Conservation (phyloP, 2,113 vertebrate species). For the Etheostoma spectabile region DNA sequence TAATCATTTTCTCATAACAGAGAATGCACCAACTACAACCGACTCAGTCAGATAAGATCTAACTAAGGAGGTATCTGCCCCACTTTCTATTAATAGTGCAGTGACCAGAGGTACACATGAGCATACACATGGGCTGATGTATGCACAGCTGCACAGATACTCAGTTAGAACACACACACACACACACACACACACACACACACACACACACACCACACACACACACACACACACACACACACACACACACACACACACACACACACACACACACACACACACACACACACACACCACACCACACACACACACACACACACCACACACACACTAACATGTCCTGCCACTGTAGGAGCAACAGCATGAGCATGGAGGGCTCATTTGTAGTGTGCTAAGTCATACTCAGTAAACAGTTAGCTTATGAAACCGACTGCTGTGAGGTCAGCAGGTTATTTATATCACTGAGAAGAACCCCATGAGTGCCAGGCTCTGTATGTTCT, state of each 20-base stretch:
- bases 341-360: conserved; percentile 10
- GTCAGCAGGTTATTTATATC: not conserved
- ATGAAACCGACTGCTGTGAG: conserved; percentile 8
- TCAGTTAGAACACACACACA: conserved; percentile 1
- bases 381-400: not conserved
- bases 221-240: not conserved
- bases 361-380: not conserved
- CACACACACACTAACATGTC: conserved; percentile 7
- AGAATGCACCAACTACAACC: conserved; percentile 32
- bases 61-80: conserved; percentile 78
- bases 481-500: conserved; percentile 6
- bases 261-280: no score
- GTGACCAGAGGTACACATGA: conserved; percentile 62
- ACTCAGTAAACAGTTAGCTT: conserved; percentile 10
- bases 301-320: conserved; percentile 28
- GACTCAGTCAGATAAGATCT: conserved; percentile 70
- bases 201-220: no score
- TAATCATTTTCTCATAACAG: conserved; percentile 29
- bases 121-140: conserved; percentile 31
- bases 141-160: conserved; percentile 48
- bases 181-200: conserved; percentile 27
- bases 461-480: not conserved
- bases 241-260: conserved; percentile 16
- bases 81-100: conserved; percentile 84
- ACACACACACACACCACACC: not conserved